Evolutionary conservation across 37 sponge, comb jelly and placozoan genomes (phyloP).

Genomic region (Cliona cf. orientalis): DNA sequence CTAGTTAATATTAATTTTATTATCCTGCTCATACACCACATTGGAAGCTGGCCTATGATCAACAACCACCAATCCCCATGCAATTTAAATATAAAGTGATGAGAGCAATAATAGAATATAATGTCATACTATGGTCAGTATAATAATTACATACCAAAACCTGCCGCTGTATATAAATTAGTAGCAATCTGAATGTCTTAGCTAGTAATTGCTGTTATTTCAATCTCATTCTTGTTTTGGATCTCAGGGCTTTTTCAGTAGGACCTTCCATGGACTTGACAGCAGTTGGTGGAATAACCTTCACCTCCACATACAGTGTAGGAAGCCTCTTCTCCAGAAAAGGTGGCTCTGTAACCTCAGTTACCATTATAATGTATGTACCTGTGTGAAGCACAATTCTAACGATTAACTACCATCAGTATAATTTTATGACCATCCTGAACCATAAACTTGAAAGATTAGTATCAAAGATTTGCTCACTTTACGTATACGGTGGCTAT

Average conservation of each 20-base stretch:
- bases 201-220: no score
- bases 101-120: no score
- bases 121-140: no score
- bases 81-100: no score
- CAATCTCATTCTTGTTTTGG: background rate
- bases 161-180: no score
- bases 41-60: no score
- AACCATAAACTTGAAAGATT: no score
- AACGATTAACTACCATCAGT: background rate
- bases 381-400: conserved; percentile 8
- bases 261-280: conserved; percentile 12
- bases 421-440: conserved; percentile 32
- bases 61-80: no score
- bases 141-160: no score
- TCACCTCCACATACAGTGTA: conserved; percentile 4
- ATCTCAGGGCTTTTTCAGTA: background rate
- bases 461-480: background rate
- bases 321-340: conserved; percentile 36
- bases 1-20: no score
- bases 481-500: background rate
- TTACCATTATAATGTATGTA: conserved; percentile 44
- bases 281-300: conserved; percentile 2
- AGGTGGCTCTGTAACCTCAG: conserved; percentile 69
- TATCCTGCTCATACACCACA: no score
- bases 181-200: no score